Conservation (phyloP, 2,797 vertebrate species). For the Chelidonichthys spinosus region DNA sequence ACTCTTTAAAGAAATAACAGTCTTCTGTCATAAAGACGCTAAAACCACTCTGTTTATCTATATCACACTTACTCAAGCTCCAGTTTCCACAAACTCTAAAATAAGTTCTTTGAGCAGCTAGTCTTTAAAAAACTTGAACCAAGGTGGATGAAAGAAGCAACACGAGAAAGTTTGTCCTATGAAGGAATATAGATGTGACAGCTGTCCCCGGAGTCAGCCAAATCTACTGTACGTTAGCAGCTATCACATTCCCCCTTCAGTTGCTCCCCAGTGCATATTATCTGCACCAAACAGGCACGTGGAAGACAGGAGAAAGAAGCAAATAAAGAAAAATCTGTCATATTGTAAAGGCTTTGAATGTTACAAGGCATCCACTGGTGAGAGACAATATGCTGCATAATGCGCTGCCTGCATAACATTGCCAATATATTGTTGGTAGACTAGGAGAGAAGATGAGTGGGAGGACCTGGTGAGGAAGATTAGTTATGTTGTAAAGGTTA, state of each 20-base stretch:
- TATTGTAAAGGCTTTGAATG: conserved; percentile 69
- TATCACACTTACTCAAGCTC: conserved; percentile 26
- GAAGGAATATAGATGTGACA: conserved; percentile 27
- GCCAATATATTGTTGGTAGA: conserved; percentile 65
- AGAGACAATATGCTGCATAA: conserved; percentile 68
- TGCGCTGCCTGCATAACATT: conserved; percentile 68
- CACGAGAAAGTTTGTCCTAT: conserved; percentile 33
- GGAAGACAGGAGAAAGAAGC: conserved; percentile 51
- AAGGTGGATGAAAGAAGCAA: conserved; percentile 47
- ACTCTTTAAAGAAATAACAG: background rate
- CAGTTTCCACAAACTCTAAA: conserved; percentile 50
- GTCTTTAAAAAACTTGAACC: conserved; percentile 34
- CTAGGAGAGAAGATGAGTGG: conserved; percentile 49
- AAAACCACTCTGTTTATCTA: conserved; percentile 2
- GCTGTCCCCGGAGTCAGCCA: conserved; percentile 56
- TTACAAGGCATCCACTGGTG: conserved; percentile 66
- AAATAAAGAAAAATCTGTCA: conserved; percentile 75
- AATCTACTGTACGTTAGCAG: conserved; percentile 46
- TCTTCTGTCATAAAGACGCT: background rate
- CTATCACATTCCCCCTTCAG: conserved; percentile 35
- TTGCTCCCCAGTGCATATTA: conserved; percentile 59
- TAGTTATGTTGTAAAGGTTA: conserved; percentile 74
- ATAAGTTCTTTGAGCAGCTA: conserved; percentile 25
- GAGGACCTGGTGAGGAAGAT: conserved; percentile 72
- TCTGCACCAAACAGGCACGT: conserved; percentile 73